Conservation (phyloP, 2,888 invertebrate genomes). For the Cephus spinipes region DNA sequence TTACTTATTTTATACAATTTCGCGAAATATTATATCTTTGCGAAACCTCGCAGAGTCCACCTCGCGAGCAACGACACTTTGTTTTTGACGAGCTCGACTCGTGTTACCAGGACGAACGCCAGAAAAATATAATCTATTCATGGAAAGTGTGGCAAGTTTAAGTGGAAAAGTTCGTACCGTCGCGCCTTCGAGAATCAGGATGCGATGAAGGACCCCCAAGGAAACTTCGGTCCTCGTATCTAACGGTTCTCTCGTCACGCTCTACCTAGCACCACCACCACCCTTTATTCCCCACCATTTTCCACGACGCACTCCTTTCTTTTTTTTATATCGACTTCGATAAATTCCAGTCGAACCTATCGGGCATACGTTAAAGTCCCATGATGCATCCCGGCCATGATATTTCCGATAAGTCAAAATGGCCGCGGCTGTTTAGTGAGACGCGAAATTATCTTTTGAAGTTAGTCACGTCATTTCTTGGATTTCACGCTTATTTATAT, state of each 20-base stretch:
- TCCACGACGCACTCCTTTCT: background rate
- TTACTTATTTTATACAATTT: background rate
- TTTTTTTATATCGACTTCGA: background rate
- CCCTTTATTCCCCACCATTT: background rate
- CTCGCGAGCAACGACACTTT: background rate
- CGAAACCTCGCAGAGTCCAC: background rate
- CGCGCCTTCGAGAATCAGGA: conserved; percentile 4
- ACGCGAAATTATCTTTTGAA: background rate
- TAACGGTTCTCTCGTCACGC: background rate
- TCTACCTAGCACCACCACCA: background rate
- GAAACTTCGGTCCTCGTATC: conserved; percentile 5
- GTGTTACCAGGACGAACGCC: background rate
- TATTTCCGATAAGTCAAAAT: background rate
- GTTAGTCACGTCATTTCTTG: background rate
- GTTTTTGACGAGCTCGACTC: background rate
- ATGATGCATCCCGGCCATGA: background rate
- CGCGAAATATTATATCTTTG: background rate
- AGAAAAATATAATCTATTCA: conserved; percentile 24
- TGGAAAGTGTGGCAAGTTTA: conserved; percentile 20
- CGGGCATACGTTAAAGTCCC: background rate
- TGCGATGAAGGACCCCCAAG: background rate
- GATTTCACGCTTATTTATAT: background rate
- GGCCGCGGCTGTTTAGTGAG: background rate
- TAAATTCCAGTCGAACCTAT: background rate
- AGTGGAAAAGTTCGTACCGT: conserved; percentile 21